phyloP scores from a whole-genome alignment of 2,797 vertebrate species.

The Phoeniculus purpureus region DNA sequence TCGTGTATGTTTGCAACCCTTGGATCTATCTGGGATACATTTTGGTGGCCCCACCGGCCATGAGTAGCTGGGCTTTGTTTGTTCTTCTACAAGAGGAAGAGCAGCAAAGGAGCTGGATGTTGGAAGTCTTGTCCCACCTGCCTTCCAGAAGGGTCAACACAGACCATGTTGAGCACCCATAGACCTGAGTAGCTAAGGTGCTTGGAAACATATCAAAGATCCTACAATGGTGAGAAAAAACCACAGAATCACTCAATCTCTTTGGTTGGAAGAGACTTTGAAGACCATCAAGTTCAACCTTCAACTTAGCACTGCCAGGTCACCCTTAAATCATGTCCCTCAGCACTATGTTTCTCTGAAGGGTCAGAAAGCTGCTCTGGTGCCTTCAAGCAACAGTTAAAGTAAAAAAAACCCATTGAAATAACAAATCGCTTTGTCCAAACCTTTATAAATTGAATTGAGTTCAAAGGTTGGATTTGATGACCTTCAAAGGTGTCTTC shows the following conservation, averaged over 20 bases:
- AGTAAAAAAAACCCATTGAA: not conserved
- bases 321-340: too few species aligned
- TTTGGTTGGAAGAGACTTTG: too few species aligned
- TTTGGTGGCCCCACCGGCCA: accelerated
- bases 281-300: too few species aligned
- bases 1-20: not conserved
- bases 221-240: too few species aligned
- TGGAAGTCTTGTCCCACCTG: not conserved
- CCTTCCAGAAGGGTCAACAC: not conserved
- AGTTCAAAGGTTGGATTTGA: not conserved
- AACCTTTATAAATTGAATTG: not conserved
- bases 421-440: not conserved
- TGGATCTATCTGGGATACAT: not conserved
- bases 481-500: too few species aligned
- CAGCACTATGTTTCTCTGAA: too few species aligned
- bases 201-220: too few species aligned
- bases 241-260: too few species aligned
- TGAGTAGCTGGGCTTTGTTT: not conserved
- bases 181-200: too few species aligned
- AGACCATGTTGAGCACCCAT: too few species aligned
- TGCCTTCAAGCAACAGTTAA: not conserved
- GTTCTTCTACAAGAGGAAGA: not conserved
- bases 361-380: too few species aligned
- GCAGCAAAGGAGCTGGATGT: not conserved
- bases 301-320: too few species aligned